phyloP scores from a whole-genome alignment of 2,113 vertebrate genomes.

The Craseonycteris thonglongyai region DNA sequence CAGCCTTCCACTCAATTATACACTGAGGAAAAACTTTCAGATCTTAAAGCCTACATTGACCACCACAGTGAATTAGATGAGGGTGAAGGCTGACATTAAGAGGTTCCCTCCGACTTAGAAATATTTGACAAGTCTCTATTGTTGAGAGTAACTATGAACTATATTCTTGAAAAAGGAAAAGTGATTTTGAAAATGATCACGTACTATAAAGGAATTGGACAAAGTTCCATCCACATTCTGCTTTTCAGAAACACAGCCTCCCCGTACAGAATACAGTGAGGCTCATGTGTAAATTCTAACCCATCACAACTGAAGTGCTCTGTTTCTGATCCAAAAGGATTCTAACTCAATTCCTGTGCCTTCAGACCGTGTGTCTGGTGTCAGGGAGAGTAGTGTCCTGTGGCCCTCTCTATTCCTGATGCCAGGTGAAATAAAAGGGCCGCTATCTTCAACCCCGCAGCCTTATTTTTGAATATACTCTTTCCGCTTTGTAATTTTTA shows the following conservation, averaged over 20 bases:
- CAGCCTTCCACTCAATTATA: constrained; percentile 24
- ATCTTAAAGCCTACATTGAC: neutral
- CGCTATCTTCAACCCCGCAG: neutral
- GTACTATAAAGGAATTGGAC: neutral
- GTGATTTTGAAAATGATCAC: neutral
- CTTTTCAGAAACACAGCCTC: neutral
- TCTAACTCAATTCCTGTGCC: neutral
- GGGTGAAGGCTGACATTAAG: neutral
- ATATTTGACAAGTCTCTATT: neutral
- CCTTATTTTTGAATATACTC: neutral
- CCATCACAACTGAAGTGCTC: neutral
- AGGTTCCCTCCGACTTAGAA: neutral
- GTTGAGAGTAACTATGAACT: neutral
- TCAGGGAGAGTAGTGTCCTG: neutral
- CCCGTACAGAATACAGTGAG: neutral
- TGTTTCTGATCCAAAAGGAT: neutral
- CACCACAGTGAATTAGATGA: neutral
- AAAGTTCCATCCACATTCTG: neutral
- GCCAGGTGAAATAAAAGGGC: neutral
- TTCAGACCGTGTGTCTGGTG: neutral
- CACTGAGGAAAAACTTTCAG: neutral
- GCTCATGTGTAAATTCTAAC: neutral
- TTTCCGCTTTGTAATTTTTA: neutral
- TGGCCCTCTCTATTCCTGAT: neutral
- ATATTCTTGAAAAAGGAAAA: neutral